phyloP scores from a whole-genome alignment of 2,797 vertebrate species.

The Scolopax bukidnonensis region DNA sequence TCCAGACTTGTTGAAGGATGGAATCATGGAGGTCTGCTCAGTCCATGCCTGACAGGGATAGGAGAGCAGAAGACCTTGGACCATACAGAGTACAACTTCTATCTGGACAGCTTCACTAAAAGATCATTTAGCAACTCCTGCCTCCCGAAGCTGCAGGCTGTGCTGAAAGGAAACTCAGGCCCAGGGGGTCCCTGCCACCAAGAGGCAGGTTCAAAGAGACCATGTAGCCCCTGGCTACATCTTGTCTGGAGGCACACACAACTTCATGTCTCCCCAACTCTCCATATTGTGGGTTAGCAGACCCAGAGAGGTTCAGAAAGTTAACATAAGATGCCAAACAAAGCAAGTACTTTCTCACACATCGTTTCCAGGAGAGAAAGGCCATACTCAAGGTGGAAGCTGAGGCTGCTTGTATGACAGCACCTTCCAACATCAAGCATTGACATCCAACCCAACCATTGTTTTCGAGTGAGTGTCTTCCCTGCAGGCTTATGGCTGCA shows the following conservation, averaged over 20 bases:
- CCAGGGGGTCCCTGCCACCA: rapidly evolving
- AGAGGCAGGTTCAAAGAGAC: not conserved
- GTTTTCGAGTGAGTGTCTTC: not conserved
- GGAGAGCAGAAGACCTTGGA: not conserved
- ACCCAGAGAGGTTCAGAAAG: not conserved
- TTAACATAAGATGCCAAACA: not conserved
- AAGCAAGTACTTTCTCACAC: not conserved
- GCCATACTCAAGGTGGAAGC: not conserved
- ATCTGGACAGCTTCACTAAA: not conserved
- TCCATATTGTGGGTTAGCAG: not conserved
- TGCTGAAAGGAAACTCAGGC: not conserved
- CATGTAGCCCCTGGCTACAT: rapidly evolving
- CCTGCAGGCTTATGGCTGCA: rapidly evolving
- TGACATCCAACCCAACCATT: not conserved
- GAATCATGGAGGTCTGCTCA: rapidly evolving
- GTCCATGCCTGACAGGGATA: not conserved
- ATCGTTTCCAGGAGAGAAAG: not conserved
- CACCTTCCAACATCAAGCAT: not conserved
- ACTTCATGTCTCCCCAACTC: not conserved
- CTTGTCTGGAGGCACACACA: not conserved
- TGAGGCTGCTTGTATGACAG: not conserved
- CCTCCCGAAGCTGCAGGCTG: not conserved
- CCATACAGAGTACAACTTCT: not conserved
- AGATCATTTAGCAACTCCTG: not conserved
- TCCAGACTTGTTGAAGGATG: not conserved